These are phyloP conservation scores for Pantherophis vulpinus DNA, from an alignment of 2,797 vertebrate genomes.

Conservation along the genomic window DNA sequence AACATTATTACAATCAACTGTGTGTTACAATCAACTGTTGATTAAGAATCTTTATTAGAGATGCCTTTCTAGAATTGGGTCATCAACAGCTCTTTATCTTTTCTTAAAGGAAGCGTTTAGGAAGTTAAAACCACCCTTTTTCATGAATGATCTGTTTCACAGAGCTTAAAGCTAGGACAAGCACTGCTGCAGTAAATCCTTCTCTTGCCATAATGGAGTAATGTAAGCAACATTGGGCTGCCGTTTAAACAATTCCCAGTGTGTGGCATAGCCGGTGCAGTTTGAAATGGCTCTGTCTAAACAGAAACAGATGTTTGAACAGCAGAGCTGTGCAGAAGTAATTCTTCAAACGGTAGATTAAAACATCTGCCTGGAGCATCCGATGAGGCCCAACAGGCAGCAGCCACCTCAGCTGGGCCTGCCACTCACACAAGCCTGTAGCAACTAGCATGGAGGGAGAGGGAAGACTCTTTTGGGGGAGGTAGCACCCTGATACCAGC, in stretches of 20 bases:
- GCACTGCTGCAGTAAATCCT: conserved; percentile 64
- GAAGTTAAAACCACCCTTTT: conserved; percentile 55
- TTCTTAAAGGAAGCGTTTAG: conserved; percentile 54
- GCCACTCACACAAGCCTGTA: conserved; percentile 56
- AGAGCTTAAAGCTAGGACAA: conserved; percentile 62
- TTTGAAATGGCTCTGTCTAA: conserved; percentile 71
- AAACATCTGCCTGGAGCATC: conserved; percentile 73
- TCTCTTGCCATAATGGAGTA: conserved; percentile 62
- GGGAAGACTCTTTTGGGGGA: accelerated
- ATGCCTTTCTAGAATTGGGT: conserved; percentile 44
- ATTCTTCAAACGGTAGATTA: conserved; percentile 74
- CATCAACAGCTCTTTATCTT: conserved; percentile 41
- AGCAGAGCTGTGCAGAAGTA: conserved; percentile 62
- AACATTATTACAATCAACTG: not conserved
- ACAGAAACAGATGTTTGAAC: conserved; percentile 77
- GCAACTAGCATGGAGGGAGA: not conserved
- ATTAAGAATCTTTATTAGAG: conserved; percentile 37
- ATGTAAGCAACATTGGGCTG: conserved; percentile 65
- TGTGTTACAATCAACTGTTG: not conserved
- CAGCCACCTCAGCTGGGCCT: conserved; percentile 67
- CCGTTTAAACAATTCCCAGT: conserved; percentile 71
- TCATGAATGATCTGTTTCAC: conserved; percentile 61
- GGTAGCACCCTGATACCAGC: not conserved
- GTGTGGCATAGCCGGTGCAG: conserved; percentile 64
- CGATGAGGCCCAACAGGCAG: conserved; percentile 51